phyloP scores from a whole-genome alignment of 1,140 invertebrate genomes.

The Drosophila novamexicana region DNA sequence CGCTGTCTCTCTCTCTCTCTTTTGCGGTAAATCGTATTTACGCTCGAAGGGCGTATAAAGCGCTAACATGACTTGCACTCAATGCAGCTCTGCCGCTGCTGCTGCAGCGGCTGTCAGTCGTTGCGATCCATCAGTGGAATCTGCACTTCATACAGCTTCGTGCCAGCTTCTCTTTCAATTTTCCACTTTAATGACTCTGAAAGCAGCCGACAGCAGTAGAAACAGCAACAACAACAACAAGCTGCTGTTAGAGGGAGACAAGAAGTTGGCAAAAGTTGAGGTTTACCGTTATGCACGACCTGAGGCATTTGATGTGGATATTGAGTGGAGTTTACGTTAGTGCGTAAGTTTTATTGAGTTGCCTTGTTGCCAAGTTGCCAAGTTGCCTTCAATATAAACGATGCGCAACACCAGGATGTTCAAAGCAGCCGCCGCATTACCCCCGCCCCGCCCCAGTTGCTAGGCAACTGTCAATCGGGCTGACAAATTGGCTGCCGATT shows the following conservation, averaged over 20 bases:
- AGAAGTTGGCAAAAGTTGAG: constrained; percentile 28
- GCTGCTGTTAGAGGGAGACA: constrained; percentile 12
- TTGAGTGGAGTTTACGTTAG: constrained; percentile 70
- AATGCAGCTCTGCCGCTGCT: constrained; percentile 28
- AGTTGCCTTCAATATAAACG: constrained; percentile 20
- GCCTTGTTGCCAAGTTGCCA: constrained; percentile 8
- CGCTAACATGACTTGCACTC: constrained; percentile 18
- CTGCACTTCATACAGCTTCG: constrained; percentile 23
- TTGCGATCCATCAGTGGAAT: constrained; percentile 40
- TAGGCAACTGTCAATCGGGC: constrained; percentile 18
- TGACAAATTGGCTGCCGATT: constrained; percentile 32
- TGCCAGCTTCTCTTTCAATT: constrained; percentile 61
- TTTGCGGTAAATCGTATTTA: constrained; percentile 1
- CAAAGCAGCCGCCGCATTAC: neutral
- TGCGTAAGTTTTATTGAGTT: constrained; percentile 64
- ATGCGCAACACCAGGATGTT: constrained; percentile 7
- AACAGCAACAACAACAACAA: constrained; percentile 17
- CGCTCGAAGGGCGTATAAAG: neutral
- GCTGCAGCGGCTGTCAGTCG: constrained; percentile 1
- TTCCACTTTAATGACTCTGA: constrained; percentile 58
- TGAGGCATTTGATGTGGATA: constrained; percentile 57
- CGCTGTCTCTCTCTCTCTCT: constrained; percentile 17
- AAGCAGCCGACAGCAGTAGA: constrained; percentile 51
- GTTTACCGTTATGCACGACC: constrained; percentile 65
- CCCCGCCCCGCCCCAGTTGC: neutral